Percentiles rank a stretch among this genome's conserved stretches.
phyloP scores from a whole-genome alignment of 53 echinoderm and acorn worm species.

The Holothuria scabra region DNA sequence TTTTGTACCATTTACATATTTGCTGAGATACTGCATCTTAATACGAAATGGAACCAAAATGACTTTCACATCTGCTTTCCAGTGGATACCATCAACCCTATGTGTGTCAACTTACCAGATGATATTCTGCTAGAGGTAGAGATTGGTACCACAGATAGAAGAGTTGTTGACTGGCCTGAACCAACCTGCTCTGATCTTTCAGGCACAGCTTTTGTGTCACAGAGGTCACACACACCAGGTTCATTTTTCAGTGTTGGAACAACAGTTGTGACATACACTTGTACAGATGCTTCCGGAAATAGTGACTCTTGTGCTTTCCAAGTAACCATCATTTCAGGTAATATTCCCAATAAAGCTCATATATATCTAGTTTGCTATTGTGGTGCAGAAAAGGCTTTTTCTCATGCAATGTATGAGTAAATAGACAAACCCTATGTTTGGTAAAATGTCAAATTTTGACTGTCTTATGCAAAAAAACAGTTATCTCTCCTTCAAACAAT shows the following conservation, averaged over 20 bases:
- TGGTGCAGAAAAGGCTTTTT: too few relatives aligned
- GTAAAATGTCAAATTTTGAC: too few relatives aligned
- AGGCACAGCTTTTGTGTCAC: constrained; percentile 41
- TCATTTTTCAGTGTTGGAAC: constrained; percentile 58
- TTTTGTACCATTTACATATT: too few relatives aligned
- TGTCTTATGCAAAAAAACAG: too few relatives aligned
- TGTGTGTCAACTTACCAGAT: constrained; percentile 34
- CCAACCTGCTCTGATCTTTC: constrained; percentile 46
- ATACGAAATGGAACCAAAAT: too few relatives aligned
- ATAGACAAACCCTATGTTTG: too few relatives aligned
- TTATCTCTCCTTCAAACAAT: too few relatives aligned
- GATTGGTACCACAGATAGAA: constrained; percentile 5
- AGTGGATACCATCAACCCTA: constrained; percentile 54
- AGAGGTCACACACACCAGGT: constrained; percentile 41
- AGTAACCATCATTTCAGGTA: constrained; percentile 45
- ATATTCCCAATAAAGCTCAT: not conserved
- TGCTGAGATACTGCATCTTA: too few relatives aligned
- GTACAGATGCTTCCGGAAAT: constrained; percentile 61
- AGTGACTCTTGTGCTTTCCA: constrained; percentile 29
- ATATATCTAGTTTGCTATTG: too few relatives aligned
- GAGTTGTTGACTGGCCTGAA: constrained; percentile 3
- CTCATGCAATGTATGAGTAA: too few relatives aligned
- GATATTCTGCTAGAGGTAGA: constrained; percentile 30
- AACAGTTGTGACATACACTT: constrained; percentile 60
- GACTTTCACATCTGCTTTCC: not conserved